phyloP scores from a whole-genome alignment of 2,113 vertebrate species.

The Actenoides hombroni region DNA sequence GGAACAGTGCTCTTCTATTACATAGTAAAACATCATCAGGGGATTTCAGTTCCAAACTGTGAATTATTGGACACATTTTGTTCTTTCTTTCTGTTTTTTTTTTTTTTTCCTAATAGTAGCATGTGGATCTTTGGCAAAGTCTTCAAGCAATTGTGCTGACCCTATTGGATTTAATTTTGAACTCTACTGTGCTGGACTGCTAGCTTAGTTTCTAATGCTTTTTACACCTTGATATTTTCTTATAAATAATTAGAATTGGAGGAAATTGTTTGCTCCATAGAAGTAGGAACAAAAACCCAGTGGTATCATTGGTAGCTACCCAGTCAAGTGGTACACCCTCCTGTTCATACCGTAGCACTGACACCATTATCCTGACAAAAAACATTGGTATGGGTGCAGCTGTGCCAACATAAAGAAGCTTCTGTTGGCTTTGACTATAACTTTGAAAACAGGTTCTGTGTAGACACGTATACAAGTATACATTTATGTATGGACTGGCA shows the following conservation, averaged over 20 bases:
- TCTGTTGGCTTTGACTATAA: neutral
- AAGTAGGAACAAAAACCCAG: neutral
- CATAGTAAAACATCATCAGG: neutral
- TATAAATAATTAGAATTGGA: neutral
- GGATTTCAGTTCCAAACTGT: neutral
- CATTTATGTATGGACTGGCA: neutral
- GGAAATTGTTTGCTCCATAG: neutral
- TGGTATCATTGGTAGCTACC: fast-evolving
- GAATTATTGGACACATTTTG: neutral
- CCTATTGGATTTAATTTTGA: neutral
- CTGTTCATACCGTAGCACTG: neutral
- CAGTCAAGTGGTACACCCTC: neutral
- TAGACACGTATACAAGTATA: neutral
- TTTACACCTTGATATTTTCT: neutral
- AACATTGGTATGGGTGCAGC: neutral
- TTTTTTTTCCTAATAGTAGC: neutral
- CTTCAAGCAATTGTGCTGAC: neutral
- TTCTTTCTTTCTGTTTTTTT: neutral
- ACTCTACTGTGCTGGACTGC: neutral
- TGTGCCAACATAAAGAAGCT: neutral
- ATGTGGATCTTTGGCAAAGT: neutral
- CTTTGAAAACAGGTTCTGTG: neutral
- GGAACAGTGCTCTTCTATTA: neutral
- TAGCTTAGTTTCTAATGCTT: neutral
- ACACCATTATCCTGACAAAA: neutral